Evolutionary conservation across 2,797 vertebrate genomes (phyloP), one percentile per base, ranked within the genome.

Genomic region (Pteronotus mesoamericanus): DNA sequence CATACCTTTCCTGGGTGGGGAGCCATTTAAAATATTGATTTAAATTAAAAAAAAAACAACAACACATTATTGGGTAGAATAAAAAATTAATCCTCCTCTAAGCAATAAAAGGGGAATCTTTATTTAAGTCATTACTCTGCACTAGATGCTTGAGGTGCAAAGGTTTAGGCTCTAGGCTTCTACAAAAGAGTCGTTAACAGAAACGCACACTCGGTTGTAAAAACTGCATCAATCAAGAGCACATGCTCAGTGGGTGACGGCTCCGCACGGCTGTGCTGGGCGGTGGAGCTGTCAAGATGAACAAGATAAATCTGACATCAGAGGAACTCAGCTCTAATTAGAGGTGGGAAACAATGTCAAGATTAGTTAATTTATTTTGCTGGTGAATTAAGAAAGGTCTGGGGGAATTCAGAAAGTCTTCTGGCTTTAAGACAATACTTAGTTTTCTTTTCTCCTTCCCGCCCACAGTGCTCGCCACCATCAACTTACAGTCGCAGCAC

Each of bases 401-500:
- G 26, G 53, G 10, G 8, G 83, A 9, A 42, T 26, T 92, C 14
- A 26, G 37, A 75, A 71, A 39, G 12, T 53, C 57, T 37, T n/a
- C n/a, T 51, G 72, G 44, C 59, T 74, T 57, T 5, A 46, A 7
- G 39, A 80, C 37, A 59, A 11, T 12, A 3, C 12, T 44, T 53
- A 34, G 0, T 53, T 94, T 34, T 90, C 22, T 39, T 61, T 57
- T 34, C 51, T 64, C 15, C 51, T 77, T 39, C 69, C 32, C 6
- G 1, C 53, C 48, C 61, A 6, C 59, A 97, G 97, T 95, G 44
- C 78, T 97, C 94, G 94, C 97, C 85, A 97, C 97, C 48, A 95
- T 97, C 68, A 97, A 97, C 86, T 48, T 97, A 37, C 97, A 98
- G 94, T 95, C 94, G 0, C 89, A 83, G 3, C 34, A 91, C 0